Evolutionary conservation across 2,797 vertebrate species (phyloP).

Genomic region (Toxotes lorentzi): DNA sequence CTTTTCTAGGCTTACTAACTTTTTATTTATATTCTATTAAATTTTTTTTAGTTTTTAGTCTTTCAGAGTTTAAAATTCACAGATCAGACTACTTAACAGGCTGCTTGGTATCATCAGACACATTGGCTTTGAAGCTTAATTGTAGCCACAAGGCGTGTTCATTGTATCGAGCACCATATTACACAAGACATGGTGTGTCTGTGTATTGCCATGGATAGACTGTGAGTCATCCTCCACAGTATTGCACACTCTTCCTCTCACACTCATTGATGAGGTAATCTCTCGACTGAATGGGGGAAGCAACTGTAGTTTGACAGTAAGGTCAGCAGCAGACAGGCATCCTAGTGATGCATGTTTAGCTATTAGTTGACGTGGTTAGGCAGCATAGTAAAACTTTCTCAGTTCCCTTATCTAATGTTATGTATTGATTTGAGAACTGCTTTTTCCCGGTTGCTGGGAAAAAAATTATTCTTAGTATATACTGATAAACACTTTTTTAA

Average conservation of each 20-base stretch:
- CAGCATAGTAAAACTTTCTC: not conserved
- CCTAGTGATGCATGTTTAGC: constrained; percentile 20
- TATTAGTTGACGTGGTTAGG: constrained; percentile 12
- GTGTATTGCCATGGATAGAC: constrained; percentile 66
- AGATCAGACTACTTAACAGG: not conserved
- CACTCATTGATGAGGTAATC: constrained; percentile 79
- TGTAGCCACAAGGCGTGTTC: constrained; percentile 48
- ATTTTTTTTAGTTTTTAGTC: not conserved
- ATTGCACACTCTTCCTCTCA: constrained; percentile 67
- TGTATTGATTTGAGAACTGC: not conserved
- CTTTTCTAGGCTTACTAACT: not conserved
- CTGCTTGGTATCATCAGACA: constrained; percentile 5
- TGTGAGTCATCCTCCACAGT: constrained; percentile 74
- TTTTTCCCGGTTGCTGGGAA: not conserved
- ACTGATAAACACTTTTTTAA: not conserved
- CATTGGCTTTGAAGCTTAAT: constrained; percentile 20
- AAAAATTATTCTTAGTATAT: not conserved
- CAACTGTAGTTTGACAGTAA: constrained; percentile 46
- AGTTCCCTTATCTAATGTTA: constrained; percentile 19
- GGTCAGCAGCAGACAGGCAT: constrained; percentile 45
- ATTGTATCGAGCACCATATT: constrained; percentile 47
- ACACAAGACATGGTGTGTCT: constrained; percentile 40
- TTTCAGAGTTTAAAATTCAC: not conserved
- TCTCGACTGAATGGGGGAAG: constrained; percentile 65
- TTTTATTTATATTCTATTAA: not conserved